Evolutionary conservation across 1,140 invertebrate species (phyloP).

Genomic region (Caenorhabditis briggsae): DNA sequence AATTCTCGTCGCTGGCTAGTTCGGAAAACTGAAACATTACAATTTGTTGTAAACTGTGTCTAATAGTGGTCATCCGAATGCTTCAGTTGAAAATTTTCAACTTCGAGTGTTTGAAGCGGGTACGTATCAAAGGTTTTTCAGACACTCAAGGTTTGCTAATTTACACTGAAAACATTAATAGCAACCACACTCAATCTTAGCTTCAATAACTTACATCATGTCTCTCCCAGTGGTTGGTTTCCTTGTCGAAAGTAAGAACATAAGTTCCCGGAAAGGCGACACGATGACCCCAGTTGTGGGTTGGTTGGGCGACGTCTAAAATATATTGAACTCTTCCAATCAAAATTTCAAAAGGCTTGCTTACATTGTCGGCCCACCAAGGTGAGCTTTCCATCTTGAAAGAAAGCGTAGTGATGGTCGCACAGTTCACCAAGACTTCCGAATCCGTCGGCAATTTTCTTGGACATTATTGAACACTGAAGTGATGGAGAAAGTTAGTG

Average conservation of each 20-base stretch:
- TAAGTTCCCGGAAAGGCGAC: constrained; percentile 44
- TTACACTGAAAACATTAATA: too few species aligned
- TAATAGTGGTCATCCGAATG: too few species aligned
- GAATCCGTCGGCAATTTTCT: constrained; percentile 31
- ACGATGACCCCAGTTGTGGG: constrained; percentile 53
- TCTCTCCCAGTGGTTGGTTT: constrained; percentile 42
- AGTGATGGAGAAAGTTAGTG: background rate
- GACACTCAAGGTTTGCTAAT: too few species aligned
- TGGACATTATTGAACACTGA: constrained; percentile 12
- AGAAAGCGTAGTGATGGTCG: background rate
- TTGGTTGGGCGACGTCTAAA: constrained; percentile 25
- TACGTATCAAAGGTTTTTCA: too few species aligned
- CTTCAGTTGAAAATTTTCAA: too few species aligned
- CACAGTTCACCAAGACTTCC: background rate
- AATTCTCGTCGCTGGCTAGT: background rate
- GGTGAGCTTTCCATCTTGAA: constrained; percentile 38
- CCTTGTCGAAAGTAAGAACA: constrained; percentile 39
- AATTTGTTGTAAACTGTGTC: background rate
- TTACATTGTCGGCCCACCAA: constrained; percentile 33
- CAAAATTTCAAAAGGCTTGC: background rate
- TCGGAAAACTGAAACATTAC: constrained; percentile 5
- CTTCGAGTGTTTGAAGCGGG: too few species aligned
- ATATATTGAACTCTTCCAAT: background rate
- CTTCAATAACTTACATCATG: constrained; percentile 23
- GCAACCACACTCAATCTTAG: too few species aligned